Conservation (phyloP, 2,113 vertebrate genomes). For the Gymnorhina tibicen region DNA sequence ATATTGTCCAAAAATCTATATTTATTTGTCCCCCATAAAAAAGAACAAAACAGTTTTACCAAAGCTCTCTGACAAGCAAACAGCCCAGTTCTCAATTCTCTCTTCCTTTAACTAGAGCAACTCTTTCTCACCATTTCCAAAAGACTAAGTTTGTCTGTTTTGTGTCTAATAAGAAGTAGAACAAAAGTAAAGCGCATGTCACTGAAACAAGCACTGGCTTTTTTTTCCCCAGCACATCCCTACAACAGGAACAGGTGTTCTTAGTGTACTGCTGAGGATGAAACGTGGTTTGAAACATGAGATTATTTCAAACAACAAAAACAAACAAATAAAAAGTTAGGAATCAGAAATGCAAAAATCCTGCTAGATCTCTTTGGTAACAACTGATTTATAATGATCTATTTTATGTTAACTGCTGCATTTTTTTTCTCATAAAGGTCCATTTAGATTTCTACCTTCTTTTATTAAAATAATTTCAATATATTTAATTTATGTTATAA, state of each 20-base stretch:
- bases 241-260: not conserved
- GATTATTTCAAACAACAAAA: not conserved
- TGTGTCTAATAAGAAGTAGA: not conserved
- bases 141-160: not conserved
- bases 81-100: not conserved
- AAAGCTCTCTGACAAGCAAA: not conserved
- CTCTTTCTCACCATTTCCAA: not conserved
- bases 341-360: not conserved
- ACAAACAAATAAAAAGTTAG: not conserved
- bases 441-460: not conserved
- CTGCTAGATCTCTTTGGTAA: not conserved
- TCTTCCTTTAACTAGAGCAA: not conserved
- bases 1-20: not conserved
- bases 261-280: not conserved
- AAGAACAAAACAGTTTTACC: fast-evolving
- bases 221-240: not conserved
- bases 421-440: too few species aligned
- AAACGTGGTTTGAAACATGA: not conserved
- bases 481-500: not conserved
- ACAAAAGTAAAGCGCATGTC: not conserved
- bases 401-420: not conserved
- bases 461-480: not conserved
- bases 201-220: not conserved
- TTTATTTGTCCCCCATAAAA: not conserved
- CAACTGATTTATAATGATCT: not conserved